Conservation (phyloP, 2,113 vertebrate species). For the Nesoenas mayeri region DNA sequence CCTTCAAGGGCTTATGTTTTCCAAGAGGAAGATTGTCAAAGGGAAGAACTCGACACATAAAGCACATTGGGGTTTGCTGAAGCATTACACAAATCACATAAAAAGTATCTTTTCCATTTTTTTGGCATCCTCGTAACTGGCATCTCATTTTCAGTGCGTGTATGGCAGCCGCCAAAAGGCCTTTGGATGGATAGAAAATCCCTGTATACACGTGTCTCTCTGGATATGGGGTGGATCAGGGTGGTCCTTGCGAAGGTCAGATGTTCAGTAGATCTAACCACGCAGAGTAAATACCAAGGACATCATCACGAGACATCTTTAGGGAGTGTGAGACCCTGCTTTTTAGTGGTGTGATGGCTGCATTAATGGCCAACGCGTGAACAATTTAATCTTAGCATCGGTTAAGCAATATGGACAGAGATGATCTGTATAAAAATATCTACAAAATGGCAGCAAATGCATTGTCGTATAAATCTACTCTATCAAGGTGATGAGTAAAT, state of each 20-base stretch:
- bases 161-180: neutral
- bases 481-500: neutral
- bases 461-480: neutral
- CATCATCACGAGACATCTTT: fast-evolving
- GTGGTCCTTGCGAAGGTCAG: neutral
- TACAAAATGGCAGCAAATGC: neutral
- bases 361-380: neutral
- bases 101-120: neutral
- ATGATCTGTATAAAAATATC: neutral
- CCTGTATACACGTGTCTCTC: neutral
- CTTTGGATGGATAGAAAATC: neutral
- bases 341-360: neutral
- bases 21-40: neutral
- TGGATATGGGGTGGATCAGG: fast-evolving
- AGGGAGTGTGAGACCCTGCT: neutral
- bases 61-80: neutral
- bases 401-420: neutral
- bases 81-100: neutral
- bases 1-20: constrained; percentile 20
- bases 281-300: neutral
- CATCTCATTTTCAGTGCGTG: neutral
- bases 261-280: neutral
- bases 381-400: neutral
- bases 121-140: neutral
- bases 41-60: neutral